Base-by-base conservation (phyloP, 2,797 vertebrate genomes). In the Dermochelys coriacea region DNA sequence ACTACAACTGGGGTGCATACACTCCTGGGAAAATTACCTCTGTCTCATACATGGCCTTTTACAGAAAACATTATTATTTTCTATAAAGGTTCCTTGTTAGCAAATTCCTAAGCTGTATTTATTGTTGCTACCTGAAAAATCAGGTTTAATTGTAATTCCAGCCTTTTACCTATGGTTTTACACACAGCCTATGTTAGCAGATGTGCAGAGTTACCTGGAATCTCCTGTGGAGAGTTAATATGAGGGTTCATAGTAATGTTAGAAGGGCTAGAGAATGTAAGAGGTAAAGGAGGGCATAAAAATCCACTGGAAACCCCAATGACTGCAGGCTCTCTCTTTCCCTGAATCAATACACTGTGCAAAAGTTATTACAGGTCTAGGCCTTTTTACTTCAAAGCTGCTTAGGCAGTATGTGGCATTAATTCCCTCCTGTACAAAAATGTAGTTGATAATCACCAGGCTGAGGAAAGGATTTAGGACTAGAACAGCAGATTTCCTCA, bases 341-440 rank as follows among this genome's bases (percentile, higher is more conserved):
- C 85, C 85, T 50, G 82, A 97, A 96, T 97, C 97, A 95, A 97
- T 96, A 96, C 93, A 52, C 84, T 80, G 85, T 84, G 94, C 95
- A 96, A 97, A 98, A 98, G 98, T 98, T 99, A 98, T 98, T 98
- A 98, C 97, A 98, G 97, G 97, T 96, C 98, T 96, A 96, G 97
- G 96, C 97, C 97, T 98, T 98, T 98, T 96, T 97, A 97, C 98
- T 97, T 98, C 97, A 99, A 99, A 99, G 98, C 98, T 97, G 98
- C 98, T 99, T 99, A 99, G 96, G 95, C 97, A 51, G 97, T 98
- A 98, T 98, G 98, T 98, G 98, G 98, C 98, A 98, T 98, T 98
- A 98, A 99, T 99, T 99, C 98, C 98, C 98, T 98, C 98, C 98
- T 98, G 98, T 98, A 98, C 97, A 98, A 98, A 98, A 99, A 98